Base-by-base conservation (phyloP, 2,113 vertebrate species). In the Amphilophus citrinellus region DNA sequence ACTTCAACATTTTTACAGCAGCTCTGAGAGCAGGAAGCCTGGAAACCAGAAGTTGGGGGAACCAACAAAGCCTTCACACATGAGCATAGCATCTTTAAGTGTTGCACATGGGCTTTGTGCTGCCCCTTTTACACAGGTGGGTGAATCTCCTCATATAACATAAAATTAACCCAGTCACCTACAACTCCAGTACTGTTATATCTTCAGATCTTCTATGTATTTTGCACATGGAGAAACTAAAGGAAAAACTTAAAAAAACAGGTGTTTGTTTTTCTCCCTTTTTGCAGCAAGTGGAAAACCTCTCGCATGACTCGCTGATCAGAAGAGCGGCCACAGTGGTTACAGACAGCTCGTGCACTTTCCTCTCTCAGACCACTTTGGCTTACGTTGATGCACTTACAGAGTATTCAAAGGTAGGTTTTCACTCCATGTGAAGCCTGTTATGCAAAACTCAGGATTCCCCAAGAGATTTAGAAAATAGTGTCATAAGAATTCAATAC, bases 361-460 rank as follows among this genome's bases (percentile, higher is more conserved):
- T 96, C 86, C 95, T 97, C 47, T 96, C 96, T 57, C 96, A 96
- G 90, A 92, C 93, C 65, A 95, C 95, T 4, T 65, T 95, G 87
- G 96, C 96, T 62, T 89, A 96, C 32, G 78, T 93, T 5, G 92
- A 96, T n/a, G 93, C 94, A 22, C 79, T 96, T 2, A 89, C 91
- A 32, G 91, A 92, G 3, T 96, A 96, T 44, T 88, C 96, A 61
- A 95, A 94, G 89, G 96, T 96, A 84, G 39, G 76, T 76, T 56
- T 73, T 63, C 5, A 53, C 17, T 32, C 2, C 13, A 6, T 0
- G 0, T 65, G 5, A 65, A 39, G 18, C 4, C 47, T 62, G 2
- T 50, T 9, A 53, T 15, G 20, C 37, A 82, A 14, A 53, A 79
- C 11, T 35, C 9, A 8, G 9, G 10, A 22, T 76, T 13, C 5